Base-by-base conservation (phyloP, 2,888 invertebrate species). In the Sesamia inferens region DNA sequence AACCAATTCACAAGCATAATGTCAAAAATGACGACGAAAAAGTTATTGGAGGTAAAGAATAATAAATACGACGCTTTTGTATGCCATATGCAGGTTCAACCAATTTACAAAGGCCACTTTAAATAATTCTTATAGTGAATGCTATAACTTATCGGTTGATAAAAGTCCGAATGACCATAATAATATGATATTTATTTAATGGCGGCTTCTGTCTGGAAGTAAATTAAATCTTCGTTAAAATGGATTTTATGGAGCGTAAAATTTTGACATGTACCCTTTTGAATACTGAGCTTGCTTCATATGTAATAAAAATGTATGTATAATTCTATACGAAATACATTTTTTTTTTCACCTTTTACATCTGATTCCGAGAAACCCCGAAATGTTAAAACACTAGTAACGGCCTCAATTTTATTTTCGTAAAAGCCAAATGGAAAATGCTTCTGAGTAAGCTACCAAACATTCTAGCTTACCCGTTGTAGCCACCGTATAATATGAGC, bases 1-100 rank as follows among this genome's bases (percentile, higher is more conserved):
- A 42, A 44, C 76, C 64, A 79, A 75, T 80, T 59, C 44, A 65
- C 66, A 68, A 67, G 66, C 63, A 61, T 73, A 78, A 78, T 78
- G 78, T 78, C 86, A 80, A 83, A 86, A 81, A 58, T 76, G 74
- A 75, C 74, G 77, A 68, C 58, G 74, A 69, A 74, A 72, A 76
- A 78, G 58, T 73, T 77, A 76, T 71, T 63, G 68, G 24, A 19
- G 39, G 59, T 42, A 67, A 69, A 68, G 67, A 79, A 63, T 64
- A 54, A 65, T 72, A 81, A 68, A 78, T 63, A 76, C 68, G 55
- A 42, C 19, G 55, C 42, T 72, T 75, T 83, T 73, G 22, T 68
- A 78, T 73, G 71, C 65, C 74, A 67, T 71, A 74, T 78, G 74
- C 59, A 75, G 62, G 71, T 73, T 58, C 71, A 68, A 61, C 71